These are phyloP conservation scores for Eutolmus rufibarbis DNA, from an alignment of 2,888 invertebrate species.

Conservation along the genomic window DNA sequence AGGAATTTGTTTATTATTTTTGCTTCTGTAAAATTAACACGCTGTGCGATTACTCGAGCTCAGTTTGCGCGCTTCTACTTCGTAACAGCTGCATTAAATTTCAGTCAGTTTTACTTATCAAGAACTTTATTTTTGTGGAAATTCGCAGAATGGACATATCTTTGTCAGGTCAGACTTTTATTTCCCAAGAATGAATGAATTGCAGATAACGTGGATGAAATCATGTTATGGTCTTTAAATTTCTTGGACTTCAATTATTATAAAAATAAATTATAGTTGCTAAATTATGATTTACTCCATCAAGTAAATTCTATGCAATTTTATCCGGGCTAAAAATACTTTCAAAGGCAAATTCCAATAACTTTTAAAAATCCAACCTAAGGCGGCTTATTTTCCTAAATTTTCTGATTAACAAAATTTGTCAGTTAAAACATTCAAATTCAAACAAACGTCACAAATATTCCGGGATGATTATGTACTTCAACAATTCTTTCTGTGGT, in stretches of 20 bases:
- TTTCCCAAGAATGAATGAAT: not conserved
- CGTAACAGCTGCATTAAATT: not conserved
- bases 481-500: not conserved
- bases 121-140: not conserved
- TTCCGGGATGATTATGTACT: not conserved
- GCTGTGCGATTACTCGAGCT: not conserved
- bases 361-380: not conserved
- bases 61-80: not conserved
- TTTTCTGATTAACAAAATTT: not conserved
- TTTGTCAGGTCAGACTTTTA: not conserved
- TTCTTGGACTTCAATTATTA: not conserved
- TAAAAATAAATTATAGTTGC: too few species aligned
- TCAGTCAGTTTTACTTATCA: not conserved
- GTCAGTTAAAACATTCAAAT: not conserved
- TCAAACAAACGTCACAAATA: not conserved
- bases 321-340: not conserved
- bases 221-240: not conserved
- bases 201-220: not conserved
- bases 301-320: not conserved
- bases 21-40: not conserved
- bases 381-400: not conserved
- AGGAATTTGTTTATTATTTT: not conserved
- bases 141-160: not conserved
- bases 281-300: too few species aligned
- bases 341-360: too few species aligned